Percentiles rank a stretch among this genome's conserved stretches.
Evolutionary conservation across 2,888 invertebrate genomes (phyloP).

Genomic region (Philaethria dido): DNA sequence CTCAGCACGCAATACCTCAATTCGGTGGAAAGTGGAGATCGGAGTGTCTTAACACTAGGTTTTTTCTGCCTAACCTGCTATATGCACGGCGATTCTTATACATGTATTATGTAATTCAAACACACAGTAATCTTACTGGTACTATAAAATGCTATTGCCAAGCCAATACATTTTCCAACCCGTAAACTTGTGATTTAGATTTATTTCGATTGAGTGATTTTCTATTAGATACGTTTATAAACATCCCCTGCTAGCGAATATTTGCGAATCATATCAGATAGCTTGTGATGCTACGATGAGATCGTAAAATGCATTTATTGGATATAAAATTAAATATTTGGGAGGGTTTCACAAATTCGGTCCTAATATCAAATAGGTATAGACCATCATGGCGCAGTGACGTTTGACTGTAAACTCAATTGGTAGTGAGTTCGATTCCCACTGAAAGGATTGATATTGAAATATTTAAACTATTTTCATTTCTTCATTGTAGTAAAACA

Average conservation of each 20-base stretch:
- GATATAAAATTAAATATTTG: conserved; percentile 29
- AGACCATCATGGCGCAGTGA: neutral
- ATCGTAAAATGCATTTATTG: conserved; percentile 30
- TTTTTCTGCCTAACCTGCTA: no score
- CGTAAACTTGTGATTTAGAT: conserved; percentile 27
- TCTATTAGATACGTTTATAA: conserved; percentile 41
- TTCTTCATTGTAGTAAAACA: no score
- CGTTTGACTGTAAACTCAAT: no score
- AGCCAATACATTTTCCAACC: conserved; percentile 15
- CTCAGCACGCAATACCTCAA: no score
- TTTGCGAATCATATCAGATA: conserved; percentile 31
- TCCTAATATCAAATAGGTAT: neutral
- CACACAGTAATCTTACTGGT: neutral
- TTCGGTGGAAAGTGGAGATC: no score
- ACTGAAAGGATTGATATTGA: no score
- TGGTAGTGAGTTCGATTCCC: neutral
- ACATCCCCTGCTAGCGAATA: conserved; percentile 14
- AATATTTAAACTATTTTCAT: neutral
- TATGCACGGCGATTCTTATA: no score
- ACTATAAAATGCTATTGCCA: neutral
- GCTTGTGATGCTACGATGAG: conserved; percentile 24
- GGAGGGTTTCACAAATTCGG: conserved; percentile 9
- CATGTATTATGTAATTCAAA: neutral
- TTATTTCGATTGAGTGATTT: conserved; percentile 37
- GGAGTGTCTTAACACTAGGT: no score